Evolutionary conservation across 2,113 vertebrate genomes (phyloP).

Genomic region (Malurus melanocephalus): DNA sequence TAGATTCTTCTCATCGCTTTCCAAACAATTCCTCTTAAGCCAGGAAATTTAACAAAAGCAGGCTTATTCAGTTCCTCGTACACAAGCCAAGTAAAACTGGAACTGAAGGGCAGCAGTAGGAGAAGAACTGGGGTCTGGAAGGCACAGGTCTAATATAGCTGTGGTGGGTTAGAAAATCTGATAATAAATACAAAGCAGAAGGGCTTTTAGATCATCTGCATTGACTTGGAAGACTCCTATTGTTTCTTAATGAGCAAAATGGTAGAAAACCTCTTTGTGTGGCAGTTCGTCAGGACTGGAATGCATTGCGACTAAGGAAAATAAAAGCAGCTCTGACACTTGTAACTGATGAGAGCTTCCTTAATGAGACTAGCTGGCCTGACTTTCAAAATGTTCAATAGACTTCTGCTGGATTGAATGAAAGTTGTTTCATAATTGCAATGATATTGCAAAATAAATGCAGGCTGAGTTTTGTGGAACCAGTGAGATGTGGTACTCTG

Average conservation of each 20-base stretch:
- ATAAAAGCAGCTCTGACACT: conserved; percentile 14
- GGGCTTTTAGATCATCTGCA: not conserved
- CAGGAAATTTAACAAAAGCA: not conserved
- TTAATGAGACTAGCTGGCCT: not conserved
- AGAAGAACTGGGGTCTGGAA: not conserved
- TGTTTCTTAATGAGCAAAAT: not conserved
- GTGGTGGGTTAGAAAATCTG: not conserved
- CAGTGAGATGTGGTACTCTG: not conserved
- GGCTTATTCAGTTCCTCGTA: not conserved
- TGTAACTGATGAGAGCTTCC: not conserved
- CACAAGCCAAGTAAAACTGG: not conserved
- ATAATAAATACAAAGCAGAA: conserved; percentile 13
- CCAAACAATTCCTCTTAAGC: not conserved
- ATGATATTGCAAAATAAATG: not conserved
- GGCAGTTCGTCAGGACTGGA: not conserved
- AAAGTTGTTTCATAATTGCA: not conserved
- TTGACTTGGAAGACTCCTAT: not conserved
- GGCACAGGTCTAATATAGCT: conserved; percentile 6
- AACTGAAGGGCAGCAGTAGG: not conserved
- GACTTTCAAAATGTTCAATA: not conserved
- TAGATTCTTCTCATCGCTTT: not conserved
- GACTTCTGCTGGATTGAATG: not conserved
- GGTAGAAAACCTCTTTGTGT: not conserved
- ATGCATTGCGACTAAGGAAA: not conserved
- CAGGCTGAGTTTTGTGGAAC: not conserved